Percentiles rank a stretch among this genome's conserved stretches.
phyloP scores from a whole-genome alignment of 1,140 invertebrate genomes.

The Samia ricini region DNA sequence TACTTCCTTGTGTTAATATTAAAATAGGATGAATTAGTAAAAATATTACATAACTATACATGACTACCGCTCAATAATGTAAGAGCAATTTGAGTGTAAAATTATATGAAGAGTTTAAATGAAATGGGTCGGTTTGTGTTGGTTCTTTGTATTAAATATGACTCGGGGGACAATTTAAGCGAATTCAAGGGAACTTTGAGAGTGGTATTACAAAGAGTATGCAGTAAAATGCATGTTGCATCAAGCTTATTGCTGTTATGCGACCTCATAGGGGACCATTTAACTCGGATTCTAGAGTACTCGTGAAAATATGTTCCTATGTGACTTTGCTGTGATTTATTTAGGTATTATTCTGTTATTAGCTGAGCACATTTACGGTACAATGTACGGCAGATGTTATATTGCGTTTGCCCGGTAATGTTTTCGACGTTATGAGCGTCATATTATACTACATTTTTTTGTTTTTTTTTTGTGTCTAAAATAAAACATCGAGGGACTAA shows the following conservation, averaged over 20 bases:
- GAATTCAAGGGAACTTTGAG: conserved; percentile 1
- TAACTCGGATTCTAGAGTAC: background rate
- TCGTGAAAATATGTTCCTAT: background rate
- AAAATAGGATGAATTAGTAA: no score
- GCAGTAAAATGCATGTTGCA: background rate
- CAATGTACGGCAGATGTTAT: conserved; percentile 1
- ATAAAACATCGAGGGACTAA: background rate
- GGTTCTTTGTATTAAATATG: background rate
- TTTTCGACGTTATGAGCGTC: conserved; percentile 4
- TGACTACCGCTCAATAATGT: background rate
- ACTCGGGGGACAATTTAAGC: background rate
- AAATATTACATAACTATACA: no score
- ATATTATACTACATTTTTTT: background rate
- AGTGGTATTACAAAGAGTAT: background rate
- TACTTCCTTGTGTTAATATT: no score
- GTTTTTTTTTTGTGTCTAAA: background rate
- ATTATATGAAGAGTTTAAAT: background rate
- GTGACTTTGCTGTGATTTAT: conserved; percentile 3
- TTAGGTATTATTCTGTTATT: conserved; percentile 11
- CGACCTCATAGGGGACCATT: conserved; percentile 3
- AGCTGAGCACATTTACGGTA: conserved; percentile 5
- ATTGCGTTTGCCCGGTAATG: background rate
- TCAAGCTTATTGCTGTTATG: conserved; percentile 1
- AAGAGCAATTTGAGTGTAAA: background rate
- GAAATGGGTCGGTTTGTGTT: background rate